Base-by-base conservation (phyloP, 1,140 invertebrate genomes). In the Rhopalosiphum padi region DNA sequence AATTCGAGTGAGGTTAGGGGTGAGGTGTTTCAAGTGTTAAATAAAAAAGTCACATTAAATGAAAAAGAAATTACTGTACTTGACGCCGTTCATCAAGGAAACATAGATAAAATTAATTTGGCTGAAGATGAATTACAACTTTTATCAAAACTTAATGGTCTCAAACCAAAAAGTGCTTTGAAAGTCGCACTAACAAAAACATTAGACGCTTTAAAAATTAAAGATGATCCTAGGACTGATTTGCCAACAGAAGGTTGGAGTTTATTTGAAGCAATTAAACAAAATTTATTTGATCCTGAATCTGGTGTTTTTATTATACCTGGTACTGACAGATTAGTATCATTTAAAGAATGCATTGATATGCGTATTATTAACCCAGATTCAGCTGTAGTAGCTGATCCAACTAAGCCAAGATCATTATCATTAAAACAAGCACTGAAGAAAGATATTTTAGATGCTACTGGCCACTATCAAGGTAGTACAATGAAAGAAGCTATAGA, bases 241-340 rank as follows among this genome's bases (percentile, higher is more conserved):
- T 94, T 98, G n/a, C 98, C 98, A 4, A 95, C 96, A n/a, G 97
- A 97, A 94, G 98, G 98, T 21, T 98, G 98, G 98, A 96, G 96
- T 89, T 95, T 98, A 0, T 95, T 96, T 90, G 97, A 98, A 94
- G 97, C 97, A 22, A 98, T 98, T 90, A 96, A 97, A 53, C 96
- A 97, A 95, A 96, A 96, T 83, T 95, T 98, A 7, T 98, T 98
- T 94, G 97, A 99, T 95, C 96, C 98, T 1, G 96, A 96, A 4
- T 97, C 96, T 15, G 98, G 98, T 6, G 95, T 98, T 6, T 98
- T 99, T 95, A 97, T 97, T 90, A 98, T 99, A 94, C 98, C 98
- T 68, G 97, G 97, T 53, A 98, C 98, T 4, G 98, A 98, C 95
- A 96, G 97, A 94, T 95, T 98, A 51, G 96, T 99, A 9, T 97